phyloP scores from a whole-genome alignment of 2,113 vertebrate genomes.

The Pelodiscus sinensis region DNA sequence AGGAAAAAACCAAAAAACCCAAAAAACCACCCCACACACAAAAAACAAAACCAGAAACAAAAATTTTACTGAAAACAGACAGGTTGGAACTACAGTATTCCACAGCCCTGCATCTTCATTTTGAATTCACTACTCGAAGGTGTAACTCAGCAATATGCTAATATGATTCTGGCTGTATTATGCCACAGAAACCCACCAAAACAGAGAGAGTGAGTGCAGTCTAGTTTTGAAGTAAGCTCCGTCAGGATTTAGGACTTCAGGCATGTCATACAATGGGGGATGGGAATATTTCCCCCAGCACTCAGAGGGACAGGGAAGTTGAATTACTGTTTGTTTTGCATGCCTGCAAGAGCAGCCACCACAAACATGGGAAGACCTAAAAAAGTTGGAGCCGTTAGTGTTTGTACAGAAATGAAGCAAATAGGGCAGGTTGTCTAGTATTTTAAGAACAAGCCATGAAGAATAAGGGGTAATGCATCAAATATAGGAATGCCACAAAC shows the following conservation, averaged over 20 bases:
- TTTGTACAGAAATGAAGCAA: neutral
- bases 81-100: neutral
- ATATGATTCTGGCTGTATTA: no score
- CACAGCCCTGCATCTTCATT: neutral
- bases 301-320: no score
- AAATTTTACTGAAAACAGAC: slow-evolving; percentile 48
- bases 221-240: fast-evolving
- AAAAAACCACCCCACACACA: no score
- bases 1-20: no score
- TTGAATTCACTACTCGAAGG: slow-evolving; percentile 36
- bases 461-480: neutral
- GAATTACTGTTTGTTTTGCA: neutral
- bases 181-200: neutral
- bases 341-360: neutral
- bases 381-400: neutral
- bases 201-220: no score
- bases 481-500: neutral
- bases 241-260: neutral
- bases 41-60: no score
- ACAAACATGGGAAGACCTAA: neutral
- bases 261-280: fast-evolving
- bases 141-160: neutral
- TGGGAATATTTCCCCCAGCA: no score
- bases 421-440: neutral
- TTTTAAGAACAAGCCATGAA: neutral